Evolutionary conservation across 23 tunicate genomes (phyloP).

Genomic region (Diplosoma virens): DNA sequence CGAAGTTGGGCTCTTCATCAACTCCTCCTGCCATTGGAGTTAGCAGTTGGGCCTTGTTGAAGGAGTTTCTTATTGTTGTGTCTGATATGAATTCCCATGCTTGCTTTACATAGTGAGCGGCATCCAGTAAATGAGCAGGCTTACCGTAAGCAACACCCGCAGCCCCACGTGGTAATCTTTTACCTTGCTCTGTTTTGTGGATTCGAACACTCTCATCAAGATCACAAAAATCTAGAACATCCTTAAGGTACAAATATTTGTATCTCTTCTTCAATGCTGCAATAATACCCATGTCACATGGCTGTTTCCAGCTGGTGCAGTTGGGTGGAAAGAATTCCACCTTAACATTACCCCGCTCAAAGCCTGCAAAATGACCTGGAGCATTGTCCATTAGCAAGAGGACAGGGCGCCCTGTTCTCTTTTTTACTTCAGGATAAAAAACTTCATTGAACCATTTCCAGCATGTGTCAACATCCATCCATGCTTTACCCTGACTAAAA

Average conservation of each 20-base stretch:
- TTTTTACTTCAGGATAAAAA: slow-evolving; percentile 38
- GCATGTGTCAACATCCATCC: slow-evolving; percentile 49
- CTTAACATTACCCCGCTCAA: slow-evolving; percentile 26
- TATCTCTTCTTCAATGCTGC: slow-evolving; percentile 42
- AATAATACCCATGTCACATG: slow-evolving; percentile 45
- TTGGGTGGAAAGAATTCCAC: slow-evolving; percentile 45
- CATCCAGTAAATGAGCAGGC: slow-evolving; percentile 50
- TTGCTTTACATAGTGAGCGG: slow-evolving; percentile 43
- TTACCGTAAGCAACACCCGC: slow-evolving; percentile 42
- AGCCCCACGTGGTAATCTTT: slow-evolving; percentile 31
- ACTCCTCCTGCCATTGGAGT: too few species aligned
- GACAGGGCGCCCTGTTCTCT: slow-evolving; percentile 47
- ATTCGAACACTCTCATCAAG: too few species aligned
- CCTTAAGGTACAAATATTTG: too few species aligned
- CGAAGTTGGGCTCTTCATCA: too few species aligned
- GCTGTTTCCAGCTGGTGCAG: slow-evolving; percentile 46
- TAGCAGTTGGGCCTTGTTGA: too few species aligned
- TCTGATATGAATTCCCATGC: slow-evolving; percentile 33
- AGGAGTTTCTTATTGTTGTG: slow-evolving; percentile 22
- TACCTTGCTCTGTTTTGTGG: too few species aligned
- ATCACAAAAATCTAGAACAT: too few species aligned
- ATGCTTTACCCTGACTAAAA: slow-evolving; percentile 40
- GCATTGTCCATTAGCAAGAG: slow-evolving; percentile 26
- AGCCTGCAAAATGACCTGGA: slow-evolving; percentile 42
- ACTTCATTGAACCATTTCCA: slow-evolving; percentile 44